Base-by-base conservation (phyloP, 2,888 invertebrate species). In the Halictus quadricinctus region DNA sequence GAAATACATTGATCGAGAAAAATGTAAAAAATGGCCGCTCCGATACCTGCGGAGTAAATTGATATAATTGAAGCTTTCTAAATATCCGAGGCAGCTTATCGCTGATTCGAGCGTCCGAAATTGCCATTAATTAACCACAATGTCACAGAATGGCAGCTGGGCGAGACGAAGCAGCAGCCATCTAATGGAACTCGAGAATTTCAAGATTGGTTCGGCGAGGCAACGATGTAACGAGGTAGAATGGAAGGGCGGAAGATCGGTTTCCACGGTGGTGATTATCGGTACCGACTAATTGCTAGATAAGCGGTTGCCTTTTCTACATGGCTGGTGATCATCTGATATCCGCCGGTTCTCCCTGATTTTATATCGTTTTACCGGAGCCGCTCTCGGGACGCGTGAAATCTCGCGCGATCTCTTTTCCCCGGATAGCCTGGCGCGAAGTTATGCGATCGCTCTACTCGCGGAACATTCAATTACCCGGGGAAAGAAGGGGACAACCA, bases 201-300 rank as follows among this genome's bases (percentile, higher is more conserved):
- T 41, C 69, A 69, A 10, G 36, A 21, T 41, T 41, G 41, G 41
- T 1, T 21, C 21, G 29, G 41, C 41, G 41, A 41, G 36, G 69
- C 36, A 69, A 69, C 69, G 36, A 21, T 41, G 69, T 21, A 41
- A 41, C 21, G 21, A 41, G 21, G 21, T 41, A 36, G 69, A 21
- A 69, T 69, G 69, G 21, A 66, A 41, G 29, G 66, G 66, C 41
- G 41, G 69, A 70, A 70, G 54, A 66, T 80, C 75, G 74, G 74
- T 78, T 41, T 76, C 83, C 70, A 81, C 36, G 54, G 18, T 81
- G 50, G 77, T 90, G 85, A 89, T 89, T 89, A 88, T 81, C 90
- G 85, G 88, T 90, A 88, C 83, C 80, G 81, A 79, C 90, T 90
- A 89, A 89, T 89, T 90, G 85, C 83, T 81, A 87, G 88, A 89